These are phyloP conservation scores for Rutilus rutilus DNA, from an alignment of 2,113 vertebrate genomes.

Conservation along the genomic window DNA sequence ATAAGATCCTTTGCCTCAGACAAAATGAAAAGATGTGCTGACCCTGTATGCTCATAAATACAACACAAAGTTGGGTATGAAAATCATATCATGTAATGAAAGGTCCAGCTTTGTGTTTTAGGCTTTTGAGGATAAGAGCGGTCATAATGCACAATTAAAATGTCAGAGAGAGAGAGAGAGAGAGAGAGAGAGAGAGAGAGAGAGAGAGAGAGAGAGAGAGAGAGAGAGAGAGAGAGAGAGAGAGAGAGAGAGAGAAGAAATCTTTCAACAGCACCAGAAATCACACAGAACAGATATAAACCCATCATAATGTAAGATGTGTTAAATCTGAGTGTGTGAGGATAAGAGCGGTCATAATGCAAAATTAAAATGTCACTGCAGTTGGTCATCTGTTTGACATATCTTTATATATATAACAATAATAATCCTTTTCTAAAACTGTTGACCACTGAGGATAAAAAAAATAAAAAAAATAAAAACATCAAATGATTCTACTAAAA, in stretches of 20 bases:
- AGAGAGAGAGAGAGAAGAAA: too few relatives aligned
- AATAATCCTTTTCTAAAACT: constrained; percentile 41
- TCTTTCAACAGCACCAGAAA: too few relatives aligned
- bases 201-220: too few relatives aligned
- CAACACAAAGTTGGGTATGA: not conserved
- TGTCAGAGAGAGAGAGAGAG: too few relatives aligned
- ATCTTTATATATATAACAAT: not conserved
- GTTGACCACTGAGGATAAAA: constrained; percentile 1
- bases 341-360: too few relatives aligned
- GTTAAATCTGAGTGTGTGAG: too few relatives aligned
- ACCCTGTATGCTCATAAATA: not conserved
- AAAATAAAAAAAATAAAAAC: not conserved
- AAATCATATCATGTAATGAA: not conserved
- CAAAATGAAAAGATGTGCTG: not conserved
- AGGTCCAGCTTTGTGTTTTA: not conserved
- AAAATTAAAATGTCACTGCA: constrained; percentile 47
- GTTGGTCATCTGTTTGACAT: constrained; percentile 10
- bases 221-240: too few relatives aligned
- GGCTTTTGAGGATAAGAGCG: constrained; percentile 18
- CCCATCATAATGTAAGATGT: too few relatives aligned
- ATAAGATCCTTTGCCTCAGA: not conserved
- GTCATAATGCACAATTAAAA: constrained; percentile 30
- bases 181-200: too few relatives aligned
- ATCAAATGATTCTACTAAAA: constrained; percentile 8
- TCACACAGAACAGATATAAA: too few relatives aligned